A percentile compares a stretch with the other conserved stretches of the same genome.
Evolutionary conservation across 1,140 invertebrate genomes (phyloP).

Genomic region (Antheraea pernyi): DNA sequence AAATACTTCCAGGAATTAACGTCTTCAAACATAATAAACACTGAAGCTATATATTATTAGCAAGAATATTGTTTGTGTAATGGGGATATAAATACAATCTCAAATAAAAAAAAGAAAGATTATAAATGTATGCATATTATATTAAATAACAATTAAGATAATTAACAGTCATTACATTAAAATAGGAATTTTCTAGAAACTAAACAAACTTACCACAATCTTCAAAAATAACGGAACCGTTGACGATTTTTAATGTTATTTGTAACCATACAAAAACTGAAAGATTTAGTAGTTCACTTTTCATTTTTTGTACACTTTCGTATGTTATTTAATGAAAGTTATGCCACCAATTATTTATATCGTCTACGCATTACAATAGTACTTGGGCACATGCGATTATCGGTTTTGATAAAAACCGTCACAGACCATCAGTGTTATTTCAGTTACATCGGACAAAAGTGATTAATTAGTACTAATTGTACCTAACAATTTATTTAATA

Average conservation of each 20-base stretch:
- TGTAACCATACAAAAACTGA: slow-evolving; percentile 23
- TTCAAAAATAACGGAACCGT: slow-evolving; percentile 44
- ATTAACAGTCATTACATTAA: not conserved
- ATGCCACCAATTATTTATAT: slow-evolving; percentile 21
- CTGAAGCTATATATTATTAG: too few species aligned
- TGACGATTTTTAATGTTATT: slow-evolving; percentile 22
- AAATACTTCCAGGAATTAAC: too few species aligned
- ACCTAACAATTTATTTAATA: not conserved
- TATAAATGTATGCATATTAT: too few species aligned
- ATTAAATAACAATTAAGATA: not conserved
- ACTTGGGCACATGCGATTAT: slow-evolving; percentile 8
- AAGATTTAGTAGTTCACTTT: slow-evolving; percentile 9
- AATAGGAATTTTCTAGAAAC: not conserved
- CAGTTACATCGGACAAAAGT: slow-evolving; percentile 20
- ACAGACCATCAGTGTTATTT: slow-evolving; percentile 9
- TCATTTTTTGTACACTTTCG: slow-evolving; percentile 10
- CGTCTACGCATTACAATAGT: slow-evolving; percentile 2
- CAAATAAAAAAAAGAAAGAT: too few species aligned
- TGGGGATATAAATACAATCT: too few species aligned
- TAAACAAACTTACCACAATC: slow-evolving; percentile 48
- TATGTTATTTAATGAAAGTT: slow-evolving; percentile 19
- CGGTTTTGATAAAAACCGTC: slow-evolving; percentile 18
- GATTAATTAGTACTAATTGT: slow-evolving; percentile 18
- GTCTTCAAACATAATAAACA: too few species aligned
- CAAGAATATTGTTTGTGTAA: too few species aligned